These are phyloP conservation scores for Sitta carolinensis DNA, from an alignment of 2,797 vertebrate genomes.

Conservation along the genomic window DNA sequence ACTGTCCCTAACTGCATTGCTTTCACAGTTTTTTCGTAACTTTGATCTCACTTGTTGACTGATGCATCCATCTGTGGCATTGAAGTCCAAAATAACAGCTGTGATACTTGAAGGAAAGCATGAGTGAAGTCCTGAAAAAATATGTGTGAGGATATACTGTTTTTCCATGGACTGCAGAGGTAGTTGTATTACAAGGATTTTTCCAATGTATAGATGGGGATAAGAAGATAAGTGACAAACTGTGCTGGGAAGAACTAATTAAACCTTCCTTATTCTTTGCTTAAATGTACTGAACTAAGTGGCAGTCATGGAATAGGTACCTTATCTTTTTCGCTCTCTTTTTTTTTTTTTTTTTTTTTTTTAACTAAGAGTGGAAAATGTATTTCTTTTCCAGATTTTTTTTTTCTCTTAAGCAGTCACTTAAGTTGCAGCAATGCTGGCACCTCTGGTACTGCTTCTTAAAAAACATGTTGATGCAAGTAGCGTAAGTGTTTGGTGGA, in stretches of 20 bases:
- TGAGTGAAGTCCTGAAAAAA: background rate
- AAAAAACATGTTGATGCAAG: conserved; percentile 9
- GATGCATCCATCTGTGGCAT: background rate
- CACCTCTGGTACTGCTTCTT: background rate
- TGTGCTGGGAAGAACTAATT: background rate
- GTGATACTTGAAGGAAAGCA: background rate
- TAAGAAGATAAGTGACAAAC: background rate
- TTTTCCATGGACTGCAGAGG: background rate
- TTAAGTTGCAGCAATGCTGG: background rate
- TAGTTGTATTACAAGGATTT: background rate
- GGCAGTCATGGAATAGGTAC: background rate
- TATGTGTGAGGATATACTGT: background rate
- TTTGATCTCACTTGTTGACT: background rate
- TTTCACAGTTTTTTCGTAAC: background rate
- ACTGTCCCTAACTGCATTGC: background rate
- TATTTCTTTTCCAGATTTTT: background rate
- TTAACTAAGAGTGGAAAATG: background rate
- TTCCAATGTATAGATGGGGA: background rate
- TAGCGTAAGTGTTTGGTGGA: background rate
- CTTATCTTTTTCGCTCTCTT: background rate
- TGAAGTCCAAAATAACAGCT: background rate
- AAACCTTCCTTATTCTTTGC: background rate
- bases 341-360: background rate
- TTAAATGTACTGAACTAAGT: background rate
- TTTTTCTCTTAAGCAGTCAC: background rate